Evolutionary conservation across 2,888 invertebrate species (phyloP), one percentile per base, ranked within the genome.

Genomic region (Temnothorax ravouxi): DNA sequence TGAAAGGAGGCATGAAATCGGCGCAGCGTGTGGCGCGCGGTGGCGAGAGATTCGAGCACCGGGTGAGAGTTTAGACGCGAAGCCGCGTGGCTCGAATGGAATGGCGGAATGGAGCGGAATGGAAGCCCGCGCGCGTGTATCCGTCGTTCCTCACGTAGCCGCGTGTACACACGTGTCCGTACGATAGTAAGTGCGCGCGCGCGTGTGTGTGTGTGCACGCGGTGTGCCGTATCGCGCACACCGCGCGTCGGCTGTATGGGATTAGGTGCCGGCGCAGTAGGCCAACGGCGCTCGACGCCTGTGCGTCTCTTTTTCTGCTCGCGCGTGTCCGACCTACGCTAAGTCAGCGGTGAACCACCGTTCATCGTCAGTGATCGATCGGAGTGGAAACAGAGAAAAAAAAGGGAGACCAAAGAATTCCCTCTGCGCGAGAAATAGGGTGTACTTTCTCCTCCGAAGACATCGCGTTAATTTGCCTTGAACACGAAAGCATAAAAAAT

Each of bases 281-380:
- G 94, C 94, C 94, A 94, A 93, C 94, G 91, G 93, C 94, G 91
- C 92, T 94, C 94, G 94, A 88, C 91, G 92, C 91, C 90, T 91
- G 91, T 91, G 90, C 89, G 88, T 93, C 92, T 93, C 92, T 91
- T 91, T 92, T 91, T 91, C 87, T 88, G 74, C 74, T 84, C 86
- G 84, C 88, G 89, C 88, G 89, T 86, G 86, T 89, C 86, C 88
- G 90, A 90, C 90, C 90, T 91, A 91, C 87, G 91, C 87, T 88
- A 89, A 89, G 83, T 21, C 47, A 8, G 25, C 44, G 67, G 13
- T 5, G 56, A 29, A 38, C 34, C 11, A 29, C 38, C 13, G 34
- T n/a, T 62, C 21, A 34, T 62, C 38, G 21, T 34, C 13, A 38
- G 50, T 38, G 54, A 67, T 62, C 29, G 74, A 75, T 75, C 52